Evolutionary conservation across 2,888 invertebrate species (phyloP).

Genomic region (Folsomia candida): DNA sequence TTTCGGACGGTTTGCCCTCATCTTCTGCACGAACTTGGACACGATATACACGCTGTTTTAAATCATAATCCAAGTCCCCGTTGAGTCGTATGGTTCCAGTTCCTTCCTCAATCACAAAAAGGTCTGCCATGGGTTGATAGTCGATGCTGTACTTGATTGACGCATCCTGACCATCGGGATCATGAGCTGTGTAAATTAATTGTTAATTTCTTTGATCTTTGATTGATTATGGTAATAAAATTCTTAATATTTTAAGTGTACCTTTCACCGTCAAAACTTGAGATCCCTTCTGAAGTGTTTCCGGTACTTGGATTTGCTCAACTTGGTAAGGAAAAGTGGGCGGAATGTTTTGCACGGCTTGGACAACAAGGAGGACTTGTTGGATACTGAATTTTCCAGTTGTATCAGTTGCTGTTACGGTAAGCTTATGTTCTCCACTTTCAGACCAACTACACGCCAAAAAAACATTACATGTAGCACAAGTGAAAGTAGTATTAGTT

Average conservation of each 20-base stretch:
- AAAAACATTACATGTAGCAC: not conserved
- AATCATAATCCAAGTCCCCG: slow-evolving; percentile 74
- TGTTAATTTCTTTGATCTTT: too few relatives aligned
- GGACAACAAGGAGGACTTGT: slow-evolving; percentile 46
- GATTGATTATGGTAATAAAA: too few relatives aligned
- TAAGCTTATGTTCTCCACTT: slow-evolving; percentile 45
- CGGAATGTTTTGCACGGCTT: slow-evolving; percentile 47
- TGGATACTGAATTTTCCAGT: slow-evolving; percentile 44
- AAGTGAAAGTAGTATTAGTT: too few relatives aligned
- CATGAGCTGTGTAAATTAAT: too few relatives aligned
- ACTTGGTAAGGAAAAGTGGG: slow-evolving; percentile 43
- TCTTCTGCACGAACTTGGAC: slow-evolving; percentile 69
- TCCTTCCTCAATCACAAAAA: slow-evolving; percentile 57
- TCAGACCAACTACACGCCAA: slow-evolving; percentile 42
- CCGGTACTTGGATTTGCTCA: slow-evolving; percentile 42
- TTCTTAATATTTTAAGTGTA: too few relatives aligned
- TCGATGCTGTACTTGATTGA: slow-evolving; percentile 43
- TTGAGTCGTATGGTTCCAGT: slow-evolving; percentile 71
- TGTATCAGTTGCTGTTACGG: slow-evolving; percentile 44
- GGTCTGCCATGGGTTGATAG: slow-evolving; percentile 57
- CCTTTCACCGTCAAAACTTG: slow-evolving; percentile 39
- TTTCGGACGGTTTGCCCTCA: slow-evolving; percentile 61
- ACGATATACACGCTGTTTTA: slow-evolving; percentile 64
- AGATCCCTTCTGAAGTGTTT: slow-evolving; percentile 37
- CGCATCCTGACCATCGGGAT: slow-evolving; percentile 48